Evolutionary conservation across 92 coral and sea anemone species (phyloP), one percentile per base, ranked within the genome.

Genomic region (Phymanthus crucifer): DNA sequence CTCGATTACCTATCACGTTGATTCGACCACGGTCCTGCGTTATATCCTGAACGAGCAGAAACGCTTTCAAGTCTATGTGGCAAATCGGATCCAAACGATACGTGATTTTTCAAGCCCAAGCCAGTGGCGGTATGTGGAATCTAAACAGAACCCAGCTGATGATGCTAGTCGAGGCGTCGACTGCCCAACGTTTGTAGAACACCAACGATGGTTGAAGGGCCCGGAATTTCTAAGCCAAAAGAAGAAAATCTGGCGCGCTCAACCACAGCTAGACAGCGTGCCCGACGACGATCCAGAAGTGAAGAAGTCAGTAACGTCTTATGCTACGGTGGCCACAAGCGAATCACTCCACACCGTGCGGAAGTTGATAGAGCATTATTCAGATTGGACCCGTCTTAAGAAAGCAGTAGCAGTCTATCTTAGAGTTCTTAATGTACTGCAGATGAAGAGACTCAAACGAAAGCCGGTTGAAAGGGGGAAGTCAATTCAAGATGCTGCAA

Each of bases 211-310:
- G 72, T 31, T 67, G 32, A 2, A 1, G 43, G 72, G 72, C 1
- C 72, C 72, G 40, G 72, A 67, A 31, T 67, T 67, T 11, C 14
- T 67, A 67, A 1, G 72, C 1, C 2, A 67, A 3, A 1, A 2
- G 21, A 3, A 67, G 72, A 19, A 11, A 12, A 11, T 1, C 2
- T 67, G 72, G 72, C 72, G 40, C 32, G 23, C 38, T 9, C 72
- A 11, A 67, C 72, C 23, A 6, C 2, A 67, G 4, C 1, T 11
- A 9, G 14, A 1, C 2, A 11, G 13, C 2, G 72, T 1, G 0
- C 72, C 14, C 32, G 72, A 67, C 14, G 72, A 29, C 32, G 72
- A 67, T 67, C 72, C 72, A 1, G 72, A 67, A 31, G 72, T 67
- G 14, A 67, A 67, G 40, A 67, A 67, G 33, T 13, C 32, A 24